These are phyloP conservation scores for Ptyas mucosa DNA, from an alignment of 2,113 vertebrate species.

Conservation along the genomic window DNA sequence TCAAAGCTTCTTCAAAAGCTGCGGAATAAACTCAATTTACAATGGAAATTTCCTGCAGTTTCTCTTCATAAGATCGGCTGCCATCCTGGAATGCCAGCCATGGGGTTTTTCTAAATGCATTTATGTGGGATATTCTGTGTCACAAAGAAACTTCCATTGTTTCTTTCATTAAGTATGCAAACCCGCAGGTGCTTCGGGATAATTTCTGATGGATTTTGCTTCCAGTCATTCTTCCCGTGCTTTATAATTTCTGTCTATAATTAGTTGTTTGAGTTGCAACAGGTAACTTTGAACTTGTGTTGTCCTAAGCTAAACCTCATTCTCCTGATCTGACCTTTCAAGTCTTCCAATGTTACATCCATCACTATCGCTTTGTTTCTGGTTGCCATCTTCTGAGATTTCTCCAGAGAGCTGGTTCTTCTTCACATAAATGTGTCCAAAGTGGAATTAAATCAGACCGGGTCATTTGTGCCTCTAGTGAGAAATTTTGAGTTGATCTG, in stretches of 20 bases:
- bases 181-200: background rate
- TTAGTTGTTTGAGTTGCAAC: background rate
- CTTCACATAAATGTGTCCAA: background rate
- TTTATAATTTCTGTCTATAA: background rate
- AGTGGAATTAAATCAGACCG: background rate
- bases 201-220: background rate
- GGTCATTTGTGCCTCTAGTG: background rate
- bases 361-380: background rate
- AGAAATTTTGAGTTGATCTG: background rate
- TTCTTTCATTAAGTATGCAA: background rate
- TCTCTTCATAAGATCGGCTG: background rate
- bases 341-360: background rate
- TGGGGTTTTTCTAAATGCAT: background rate
- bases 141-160: background rate
- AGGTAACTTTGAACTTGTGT: background rate
- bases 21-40: background rate
- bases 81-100: background rate
- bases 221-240: background rate
- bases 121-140: background rate
- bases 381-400: background rate
- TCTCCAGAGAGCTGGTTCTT: background rate
- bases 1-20: background rate
- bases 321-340: background rate
- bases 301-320: background rate
- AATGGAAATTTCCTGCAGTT: background rate